These are phyloP conservation scores for Pogonocichla stellata DNA, from an alignment of 2,113 vertebrate genomes.

Conservation along the genomic window DNA sequence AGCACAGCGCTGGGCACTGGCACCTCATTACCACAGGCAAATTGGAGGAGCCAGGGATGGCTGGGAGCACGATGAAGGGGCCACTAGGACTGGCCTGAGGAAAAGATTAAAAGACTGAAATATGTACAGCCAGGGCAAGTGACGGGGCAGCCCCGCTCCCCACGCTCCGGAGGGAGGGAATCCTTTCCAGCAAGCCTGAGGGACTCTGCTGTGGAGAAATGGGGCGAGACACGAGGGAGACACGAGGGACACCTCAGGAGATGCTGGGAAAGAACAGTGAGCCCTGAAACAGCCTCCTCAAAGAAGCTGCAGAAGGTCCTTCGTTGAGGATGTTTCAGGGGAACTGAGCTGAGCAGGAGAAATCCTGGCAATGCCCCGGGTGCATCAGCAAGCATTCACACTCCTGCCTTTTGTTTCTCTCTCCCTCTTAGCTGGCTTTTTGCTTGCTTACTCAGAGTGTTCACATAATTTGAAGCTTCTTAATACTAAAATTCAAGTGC, in stretches of 20 bases:
- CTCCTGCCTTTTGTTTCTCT: not conserved
- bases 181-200: not conserved
- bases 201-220: not conserved
- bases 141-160: not conserved
- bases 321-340: accelerated
- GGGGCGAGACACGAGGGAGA: accelerated
- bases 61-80: not conserved
- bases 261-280: not conserved
- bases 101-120: slow-evolving; percentile 42
- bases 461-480: not conserved
- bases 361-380: not conserved
- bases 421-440: not conserved
- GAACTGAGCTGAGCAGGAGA: not conserved
- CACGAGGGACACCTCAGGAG: not conserved
- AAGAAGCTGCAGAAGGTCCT: not conserved
- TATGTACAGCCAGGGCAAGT: not conserved
- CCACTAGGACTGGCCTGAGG: not conserved
- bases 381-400: not conserved
- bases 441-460: not conserved
- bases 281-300: not conserved
- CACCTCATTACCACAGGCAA: slow-evolving; percentile 39
- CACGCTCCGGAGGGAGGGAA: accelerated
- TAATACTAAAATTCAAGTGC: not conserved
- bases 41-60: not conserved
- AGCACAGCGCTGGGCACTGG: not conserved